Conservation (phyloP, 2,888 invertebrate genomes). For the Harpalus rufipes region DNA sequence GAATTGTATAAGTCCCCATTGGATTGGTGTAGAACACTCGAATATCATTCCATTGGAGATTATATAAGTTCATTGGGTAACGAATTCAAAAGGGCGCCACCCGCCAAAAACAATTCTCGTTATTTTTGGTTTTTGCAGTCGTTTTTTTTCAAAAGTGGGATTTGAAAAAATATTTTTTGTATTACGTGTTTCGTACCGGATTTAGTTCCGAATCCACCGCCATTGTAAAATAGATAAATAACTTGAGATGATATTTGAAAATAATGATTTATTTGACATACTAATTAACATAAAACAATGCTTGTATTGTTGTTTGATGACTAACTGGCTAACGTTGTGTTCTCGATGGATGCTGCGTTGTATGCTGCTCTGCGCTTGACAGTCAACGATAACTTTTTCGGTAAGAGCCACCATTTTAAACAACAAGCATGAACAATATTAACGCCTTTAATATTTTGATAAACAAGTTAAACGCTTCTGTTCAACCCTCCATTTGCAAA, state of each 20-base stretch:
- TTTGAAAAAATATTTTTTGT: too few relatives aligned
- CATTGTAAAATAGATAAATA: too few relatives aligned
- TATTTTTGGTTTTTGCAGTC: too few relatives aligned
- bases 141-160: too few relatives aligned
- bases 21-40: too few relatives aligned
- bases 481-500: background rate
- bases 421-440: background rate
- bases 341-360: slow-evolving; percentile 70
- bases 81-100: too few relatives aligned
- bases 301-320: slow-evolving; percentile 9
- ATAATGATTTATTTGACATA: background rate
- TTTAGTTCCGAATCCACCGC: too few relatives aligned
- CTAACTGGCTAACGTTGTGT: slow-evolving; percentile 71
- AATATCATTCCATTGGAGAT: too few relatives aligned
- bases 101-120: too few relatives aligned
- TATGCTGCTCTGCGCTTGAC: slow-evolving; percentile 74
- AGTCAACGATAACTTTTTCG: slow-evolving; percentile 99
- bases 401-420: slow-evolving; percentile 84
- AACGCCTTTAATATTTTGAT: background rate
- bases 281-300: background rate
- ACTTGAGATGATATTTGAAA: slow-evolving; percentile 9
- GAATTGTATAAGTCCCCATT: too few relatives aligned
- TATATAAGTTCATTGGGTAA: too few relatives aligned
- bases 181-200: too few relatives aligned
- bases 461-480: background rate